Conservation (phyloP, 2,113 vertebrate species). For the Glareola pratincola region DNA sequence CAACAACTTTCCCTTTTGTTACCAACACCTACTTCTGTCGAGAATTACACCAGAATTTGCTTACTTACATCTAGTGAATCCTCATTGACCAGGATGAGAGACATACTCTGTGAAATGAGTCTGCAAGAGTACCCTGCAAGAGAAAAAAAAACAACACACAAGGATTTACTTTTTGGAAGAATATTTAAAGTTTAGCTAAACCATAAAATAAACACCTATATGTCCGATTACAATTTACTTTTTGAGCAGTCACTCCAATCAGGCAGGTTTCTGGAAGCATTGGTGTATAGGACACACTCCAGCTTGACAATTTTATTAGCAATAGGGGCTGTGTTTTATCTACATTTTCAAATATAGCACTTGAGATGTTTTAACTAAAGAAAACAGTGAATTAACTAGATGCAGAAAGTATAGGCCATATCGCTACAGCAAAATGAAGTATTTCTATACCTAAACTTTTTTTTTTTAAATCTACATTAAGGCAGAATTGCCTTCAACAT, state of each 20-base stretch:
- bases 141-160: not conserved
- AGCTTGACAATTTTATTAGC: not conserved
- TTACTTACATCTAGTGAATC: slow-evolving; percentile 95
- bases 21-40: not conserved
- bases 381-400: not conserved
- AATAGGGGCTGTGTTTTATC: not conserved
- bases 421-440: not conserved
- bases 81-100: slow-evolving; percentile 94
- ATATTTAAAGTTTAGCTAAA: not conserved
- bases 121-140: slow-evolving; percentile 92
- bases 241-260: not conserved
- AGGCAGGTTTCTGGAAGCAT: not conserved
- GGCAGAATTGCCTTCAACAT: not conserved
- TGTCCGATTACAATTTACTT: not conserved
- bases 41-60: not conserved
- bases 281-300: not conserved
- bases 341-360: not conserved
- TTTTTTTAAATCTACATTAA: not conserved
- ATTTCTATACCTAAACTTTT: not conserved
- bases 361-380: not conserved
- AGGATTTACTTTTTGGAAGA: not conserved
- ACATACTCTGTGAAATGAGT: slow-evolving; percentile 94
- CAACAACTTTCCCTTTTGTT: not conserved
- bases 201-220: not conserved
- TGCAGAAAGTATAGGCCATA: not conserved